These are phyloP conservation scores for Cepaea nemoralis DNA, from an alignment of 1,140 invertebrate species.

Conservation along the genomic window DNA sequence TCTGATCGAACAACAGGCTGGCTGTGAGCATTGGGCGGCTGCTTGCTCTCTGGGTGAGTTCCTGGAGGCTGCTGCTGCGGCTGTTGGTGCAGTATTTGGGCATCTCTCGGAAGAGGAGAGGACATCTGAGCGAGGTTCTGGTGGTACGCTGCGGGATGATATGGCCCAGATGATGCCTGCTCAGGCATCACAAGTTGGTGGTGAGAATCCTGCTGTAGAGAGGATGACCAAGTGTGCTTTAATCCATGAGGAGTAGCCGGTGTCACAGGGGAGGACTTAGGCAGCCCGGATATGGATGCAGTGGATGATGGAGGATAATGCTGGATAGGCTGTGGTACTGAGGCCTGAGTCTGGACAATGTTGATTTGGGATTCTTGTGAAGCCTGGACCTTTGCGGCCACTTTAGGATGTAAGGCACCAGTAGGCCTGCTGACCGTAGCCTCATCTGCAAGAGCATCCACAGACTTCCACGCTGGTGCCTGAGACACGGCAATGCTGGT, in stretches of 20 bases:
- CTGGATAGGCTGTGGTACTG: background rate
- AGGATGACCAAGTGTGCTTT: background rate
- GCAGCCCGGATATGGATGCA: background rate
- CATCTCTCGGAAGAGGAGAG: constrained; percentile 2
- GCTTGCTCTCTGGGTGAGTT: constrained; percentile 36
- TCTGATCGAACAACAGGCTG: constrained; percentile 37
- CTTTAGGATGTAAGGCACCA: constrained; percentile 26
- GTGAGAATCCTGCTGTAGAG: constrained; percentile 25
- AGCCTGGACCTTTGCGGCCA: constrained; percentile 27
- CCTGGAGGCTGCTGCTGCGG: constrained; percentile 39
- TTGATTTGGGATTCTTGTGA: constrained; percentile 22
- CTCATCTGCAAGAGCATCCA: background rate
- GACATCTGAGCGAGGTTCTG: constrained; percentile 30
- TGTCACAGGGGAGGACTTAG: constrained; percentile 11
- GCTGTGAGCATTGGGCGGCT: constrained; percentile 56
- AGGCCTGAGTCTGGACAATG: background rate
- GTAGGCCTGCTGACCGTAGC: background rate
- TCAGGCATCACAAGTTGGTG: constrained; percentile 24
- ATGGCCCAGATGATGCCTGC: constrained; percentile 2
- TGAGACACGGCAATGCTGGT: background rate
- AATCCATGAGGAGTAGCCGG: background rate
- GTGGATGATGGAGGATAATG: background rate
- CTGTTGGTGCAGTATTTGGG: constrained; percentile 24
- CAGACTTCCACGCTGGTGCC: background rate
- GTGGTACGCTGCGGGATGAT: background rate